These are phyloP conservation scores for Phaethon lepturus DNA, from an alignment of 2,113 vertebrate genomes.

Conservation along the genomic window DNA sequence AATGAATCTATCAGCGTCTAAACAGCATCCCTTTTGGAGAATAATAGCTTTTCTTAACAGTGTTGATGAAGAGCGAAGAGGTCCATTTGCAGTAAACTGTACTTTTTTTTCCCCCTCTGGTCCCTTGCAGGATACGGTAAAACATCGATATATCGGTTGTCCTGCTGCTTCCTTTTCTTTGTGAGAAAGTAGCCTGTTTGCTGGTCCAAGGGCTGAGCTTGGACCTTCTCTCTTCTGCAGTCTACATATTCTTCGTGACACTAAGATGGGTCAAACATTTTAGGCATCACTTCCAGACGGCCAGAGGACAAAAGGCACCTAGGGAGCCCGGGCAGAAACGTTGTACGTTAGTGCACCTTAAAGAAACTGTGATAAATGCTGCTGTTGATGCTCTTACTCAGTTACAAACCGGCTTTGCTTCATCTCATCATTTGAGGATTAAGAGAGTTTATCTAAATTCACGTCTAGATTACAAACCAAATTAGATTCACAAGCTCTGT, in stretches of 20 bases:
- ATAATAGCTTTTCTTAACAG: conserved; percentile 66
- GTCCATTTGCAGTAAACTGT: conserved; percentile 65
- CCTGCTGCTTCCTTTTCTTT: not conserved
- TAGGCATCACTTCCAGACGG: accelerated
- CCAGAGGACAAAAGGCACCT: not conserved
- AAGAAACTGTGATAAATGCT: too few species aligned
- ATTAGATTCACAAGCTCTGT: not conserved
- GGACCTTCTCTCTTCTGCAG: not conserved
- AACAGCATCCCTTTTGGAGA: conserved; percentile 50
- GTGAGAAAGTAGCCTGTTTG: not conserved
- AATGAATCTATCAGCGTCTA: conserved; percentile 16
- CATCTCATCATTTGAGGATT: not conserved
- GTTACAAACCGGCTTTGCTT: not conserved
- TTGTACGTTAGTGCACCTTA: not conserved
- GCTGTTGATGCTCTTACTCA: not conserved
- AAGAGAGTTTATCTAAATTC: not conserved
- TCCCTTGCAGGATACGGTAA: not conserved
- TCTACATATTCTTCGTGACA: accelerated
- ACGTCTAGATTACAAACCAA: not conserved
- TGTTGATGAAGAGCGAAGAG: conserved; percentile 72
- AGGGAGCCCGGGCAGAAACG: not conserved
- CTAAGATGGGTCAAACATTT: accelerated
- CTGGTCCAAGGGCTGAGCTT: not conserved
- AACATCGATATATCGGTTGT: accelerated
- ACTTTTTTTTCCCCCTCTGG: not conserved